Evolutionary conservation across 2,797 vertebrate species (phyloP).

Genomic region (Morus bassanus): DNA sequence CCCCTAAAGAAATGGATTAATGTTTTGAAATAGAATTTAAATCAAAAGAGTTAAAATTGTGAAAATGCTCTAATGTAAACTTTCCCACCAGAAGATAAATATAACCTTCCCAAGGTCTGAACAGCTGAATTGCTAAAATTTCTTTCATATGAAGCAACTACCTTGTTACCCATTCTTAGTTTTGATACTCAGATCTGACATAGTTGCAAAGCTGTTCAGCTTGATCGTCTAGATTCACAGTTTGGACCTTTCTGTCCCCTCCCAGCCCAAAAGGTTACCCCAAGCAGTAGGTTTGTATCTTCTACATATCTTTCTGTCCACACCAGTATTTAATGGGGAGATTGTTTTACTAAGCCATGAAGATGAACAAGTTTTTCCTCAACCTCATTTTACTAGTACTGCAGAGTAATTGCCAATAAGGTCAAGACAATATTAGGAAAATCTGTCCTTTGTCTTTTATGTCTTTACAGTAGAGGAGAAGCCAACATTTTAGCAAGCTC

Average conservation of each 20-base stretch:
- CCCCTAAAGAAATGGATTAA: neutral
- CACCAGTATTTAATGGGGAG: neutral
- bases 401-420: neutral
- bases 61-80: neutral
- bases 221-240: neutral
- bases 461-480: neutral
- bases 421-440: neutral
- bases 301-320: neutral
- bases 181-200: neutral
- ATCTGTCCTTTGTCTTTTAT: neutral
- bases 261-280: neutral
- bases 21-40: neutral
- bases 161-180: neutral
- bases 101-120: neutral
- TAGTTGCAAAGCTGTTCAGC: neutral
- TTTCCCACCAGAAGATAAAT: neutral
- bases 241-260: neutral
- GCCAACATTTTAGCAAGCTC: neutral
- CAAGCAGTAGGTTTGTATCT: neutral
- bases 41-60: neutral
- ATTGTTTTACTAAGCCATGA: neutral
- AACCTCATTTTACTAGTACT: neutral
- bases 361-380: neutral
- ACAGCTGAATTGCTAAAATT: neutral
- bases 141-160: neutral